Base-by-base conservation (phyloP, 1,140 invertebrate species). In the Cotesia vestalis region DNA sequence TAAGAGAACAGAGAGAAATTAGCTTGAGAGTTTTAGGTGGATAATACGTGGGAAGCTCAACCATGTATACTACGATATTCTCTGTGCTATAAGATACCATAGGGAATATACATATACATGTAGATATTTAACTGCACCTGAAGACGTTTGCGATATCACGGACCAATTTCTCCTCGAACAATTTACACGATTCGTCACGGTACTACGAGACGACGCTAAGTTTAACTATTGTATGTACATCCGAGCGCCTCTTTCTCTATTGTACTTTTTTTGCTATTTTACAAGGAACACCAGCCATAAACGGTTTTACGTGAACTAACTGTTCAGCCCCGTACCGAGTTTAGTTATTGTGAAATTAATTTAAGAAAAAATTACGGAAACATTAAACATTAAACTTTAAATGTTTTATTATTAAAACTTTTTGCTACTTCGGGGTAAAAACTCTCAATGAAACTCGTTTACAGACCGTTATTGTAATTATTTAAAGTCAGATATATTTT, bases 151-250 rank as follows among this genome's bases (percentile, higher is more conserved):
- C 55, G 63, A 75, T 72, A 74, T 69, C 78, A 69, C 73, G 75
- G 77, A 79, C 79, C 75, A 80, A 81, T 81, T 81, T 78, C 75
- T 75, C 77, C 75, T 76, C 72, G 17, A 79, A 76, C 75, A 76
- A 74, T 81, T 77, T 77, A 73, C 71, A 63, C 74, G 73, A 78
- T 80, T 79, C 74, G 78, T 77, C 76, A 76, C 75, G 72, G 78
- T 57, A 66, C 69, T 75, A 78, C 55, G 66, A 76, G 63, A 53
- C 53, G 69, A 77, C 75, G 72, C 73, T 73, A 74, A 78, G 76
- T 77, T 73, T 78, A 74, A 78, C 75, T 75, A 73, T 76, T 76
- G 74, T 34, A 57, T 51, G 11, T 72, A 55, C 71, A 76, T 78
- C 76, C 62, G 71, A 75, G 67, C 62, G 71, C 73, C 70, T 71